Evolutionary conservation across 2,797 vertebrate genomes (phyloP).

Genomic region (Babyrousa celebensis): DNA sequence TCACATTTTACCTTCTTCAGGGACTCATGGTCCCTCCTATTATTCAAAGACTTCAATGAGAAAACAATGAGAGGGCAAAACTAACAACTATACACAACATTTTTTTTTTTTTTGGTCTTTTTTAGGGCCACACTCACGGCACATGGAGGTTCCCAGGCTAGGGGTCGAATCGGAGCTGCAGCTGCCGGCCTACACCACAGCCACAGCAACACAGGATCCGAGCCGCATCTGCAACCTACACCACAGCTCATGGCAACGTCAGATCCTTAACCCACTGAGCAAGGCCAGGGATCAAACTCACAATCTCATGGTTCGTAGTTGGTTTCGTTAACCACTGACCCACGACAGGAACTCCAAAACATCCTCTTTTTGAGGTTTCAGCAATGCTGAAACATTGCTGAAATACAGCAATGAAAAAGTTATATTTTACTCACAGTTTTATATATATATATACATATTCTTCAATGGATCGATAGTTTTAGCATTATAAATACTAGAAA

Average conservation of each 20-base stretch:
- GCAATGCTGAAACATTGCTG: constrained; percentile 10
- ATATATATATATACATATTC: constrained; percentile 1
- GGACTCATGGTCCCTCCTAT: neutral
- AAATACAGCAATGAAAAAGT: constrained; percentile 46
- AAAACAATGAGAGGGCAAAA: constrained; percentile 47
- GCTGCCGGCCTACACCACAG: no score
- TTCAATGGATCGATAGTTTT: neutral
- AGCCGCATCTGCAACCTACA: no score
- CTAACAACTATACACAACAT: constrained; percentile 23
- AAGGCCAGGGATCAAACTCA: no score
- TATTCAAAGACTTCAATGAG: neutral
- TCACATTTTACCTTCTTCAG: neutral
- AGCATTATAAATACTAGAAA: constrained; percentile 4
- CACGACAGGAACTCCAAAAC: neutral
- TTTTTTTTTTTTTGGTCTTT: neutral
- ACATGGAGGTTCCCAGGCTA: no score
- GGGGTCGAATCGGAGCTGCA: no score
- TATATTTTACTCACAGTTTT: neutral
- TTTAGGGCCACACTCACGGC: no score
- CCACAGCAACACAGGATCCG: no score
- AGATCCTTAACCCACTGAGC: no score
- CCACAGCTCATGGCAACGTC: no score
- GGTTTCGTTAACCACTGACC: no score
- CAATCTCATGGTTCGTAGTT: no score
- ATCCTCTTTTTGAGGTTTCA: neutral